phyloP scores from a whole-genome alignment of 2,888 invertebrate species.

The Yponomeuta cagnagella region DNA sequence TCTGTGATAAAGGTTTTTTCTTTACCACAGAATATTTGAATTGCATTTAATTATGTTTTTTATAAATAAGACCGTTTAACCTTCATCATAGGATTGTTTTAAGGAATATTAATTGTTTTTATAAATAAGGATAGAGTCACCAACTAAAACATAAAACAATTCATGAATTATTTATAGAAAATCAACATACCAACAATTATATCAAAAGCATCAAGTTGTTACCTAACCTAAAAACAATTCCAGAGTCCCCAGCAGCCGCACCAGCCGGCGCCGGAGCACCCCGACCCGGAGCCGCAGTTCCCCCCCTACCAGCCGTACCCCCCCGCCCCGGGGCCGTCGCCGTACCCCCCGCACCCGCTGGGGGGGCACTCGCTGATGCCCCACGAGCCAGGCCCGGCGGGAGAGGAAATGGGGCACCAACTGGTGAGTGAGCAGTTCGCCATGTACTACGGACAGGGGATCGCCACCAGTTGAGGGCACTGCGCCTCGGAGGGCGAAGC shows the following conservation, averaged over 20 bases:
- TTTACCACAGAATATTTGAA: too few relatives aligned
- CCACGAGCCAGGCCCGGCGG: neutral
- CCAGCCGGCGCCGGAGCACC: neutral
- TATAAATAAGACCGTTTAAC: too few relatives aligned
- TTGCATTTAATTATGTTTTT: too few relatives aligned
- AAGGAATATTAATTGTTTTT: too few relatives aligned
- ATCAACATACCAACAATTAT: too few relatives aligned
- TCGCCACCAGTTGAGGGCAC: conserved; percentile 43
- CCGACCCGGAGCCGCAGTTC: neutral
- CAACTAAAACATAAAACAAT: too few relatives aligned
- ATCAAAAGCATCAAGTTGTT: too few relatives aligned
- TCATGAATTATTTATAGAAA: too few relatives aligned
- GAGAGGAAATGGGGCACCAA: too few relatives aligned
- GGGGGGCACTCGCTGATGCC: neutral
- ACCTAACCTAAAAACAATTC: neutral
- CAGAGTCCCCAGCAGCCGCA: conserved; percentile 3
- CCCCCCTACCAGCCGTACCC: neutral
- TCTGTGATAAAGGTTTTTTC: too few relatives aligned
- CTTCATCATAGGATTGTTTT: too few relatives aligned
- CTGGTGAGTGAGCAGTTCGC: conserved; percentile 27
- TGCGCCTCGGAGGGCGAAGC: conserved; percentile 22
- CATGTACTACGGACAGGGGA: conserved; percentile 37
- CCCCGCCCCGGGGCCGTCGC: neutral
- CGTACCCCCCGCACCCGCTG: neutral
- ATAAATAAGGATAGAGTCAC: too few relatives aligned